phyloP scores from a whole-genome alignment of 2,888 invertebrate species.

The Laspeyria flexula region DNA sequence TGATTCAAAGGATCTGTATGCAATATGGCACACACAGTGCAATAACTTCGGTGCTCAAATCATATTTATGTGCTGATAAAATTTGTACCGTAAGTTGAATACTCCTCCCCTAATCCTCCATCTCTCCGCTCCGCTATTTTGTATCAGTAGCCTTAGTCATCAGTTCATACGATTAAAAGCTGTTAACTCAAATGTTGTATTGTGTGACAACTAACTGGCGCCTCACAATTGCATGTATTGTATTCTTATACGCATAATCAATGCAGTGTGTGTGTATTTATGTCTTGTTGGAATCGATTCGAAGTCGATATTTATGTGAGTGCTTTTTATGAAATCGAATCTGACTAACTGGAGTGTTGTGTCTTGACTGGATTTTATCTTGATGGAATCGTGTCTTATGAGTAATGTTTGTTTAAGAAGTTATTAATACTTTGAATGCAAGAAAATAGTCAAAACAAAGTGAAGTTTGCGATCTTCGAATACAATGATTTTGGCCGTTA shows the following conservation, averaged over 20 bases:
- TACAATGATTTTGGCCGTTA: too few species aligned
- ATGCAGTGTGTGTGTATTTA: constrained; percentile 8
- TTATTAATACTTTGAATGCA: too few species aligned
- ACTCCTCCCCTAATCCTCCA: too few species aligned
- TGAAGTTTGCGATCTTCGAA: too few species aligned
- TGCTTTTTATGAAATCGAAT: neutral
- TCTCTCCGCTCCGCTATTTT: constrained; percentile 1
- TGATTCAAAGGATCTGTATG: too few species aligned
- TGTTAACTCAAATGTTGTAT: constrained; percentile 38
- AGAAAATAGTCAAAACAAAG: too few species aligned
- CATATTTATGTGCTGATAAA: too few species aligned
- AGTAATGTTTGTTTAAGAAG: too few species aligned
- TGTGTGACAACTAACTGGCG: constrained; percentile 31
- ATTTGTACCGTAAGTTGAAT: neutral
- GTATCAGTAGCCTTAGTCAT: constrained; percentile 4
- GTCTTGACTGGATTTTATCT: neutral
- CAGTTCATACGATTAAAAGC: constrained; percentile 27
- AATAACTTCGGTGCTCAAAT: too few species aligned
- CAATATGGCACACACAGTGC: too few species aligned
- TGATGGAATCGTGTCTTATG: too few species aligned
- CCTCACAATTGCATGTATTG: constrained; percentile 29
- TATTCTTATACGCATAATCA: constrained; percentile 20
- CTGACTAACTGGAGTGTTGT: neutral
- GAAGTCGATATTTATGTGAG: neutral
- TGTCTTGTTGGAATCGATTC: constrained; percentile 33